Conservation (phyloP, 2,113 vertebrate species). For the Anser brachyrhynchus region DNA sequence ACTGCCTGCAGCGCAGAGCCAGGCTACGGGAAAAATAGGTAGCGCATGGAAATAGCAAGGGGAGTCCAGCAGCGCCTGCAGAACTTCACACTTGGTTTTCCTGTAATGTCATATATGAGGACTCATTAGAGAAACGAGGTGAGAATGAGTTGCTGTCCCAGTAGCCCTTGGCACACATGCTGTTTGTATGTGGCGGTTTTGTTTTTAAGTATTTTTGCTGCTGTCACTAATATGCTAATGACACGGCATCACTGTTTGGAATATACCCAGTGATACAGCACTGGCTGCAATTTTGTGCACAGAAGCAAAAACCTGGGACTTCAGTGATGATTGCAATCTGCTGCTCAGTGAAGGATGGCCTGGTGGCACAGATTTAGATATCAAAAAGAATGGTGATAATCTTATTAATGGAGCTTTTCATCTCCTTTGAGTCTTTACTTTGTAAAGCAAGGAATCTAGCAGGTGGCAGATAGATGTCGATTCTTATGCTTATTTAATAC, state of each 20-base stretch:
- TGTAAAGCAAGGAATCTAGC: slow-evolving; percentile 22
- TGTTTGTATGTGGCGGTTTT: slow-evolving; percentile 35
- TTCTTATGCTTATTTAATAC: neutral
- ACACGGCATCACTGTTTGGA: slow-evolving; percentile 44
- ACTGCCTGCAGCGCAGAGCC: neutral
- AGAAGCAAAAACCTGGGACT: slow-evolving; percentile 57
- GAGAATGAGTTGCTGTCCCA: neutral
- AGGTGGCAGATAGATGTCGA: slow-evolving; percentile 33
- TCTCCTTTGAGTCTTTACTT: slow-evolving; percentile 49
- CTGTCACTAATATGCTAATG: slow-evolving; percentile 48
- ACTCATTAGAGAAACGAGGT: neutral
- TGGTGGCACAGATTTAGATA: slow-evolving; percentile 63
- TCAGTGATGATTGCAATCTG: slow-evolving; percentile 37
- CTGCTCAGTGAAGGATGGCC: slow-evolving; percentile 65
- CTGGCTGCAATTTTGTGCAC: slow-evolving; percentile 57
- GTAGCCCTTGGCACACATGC: neutral
- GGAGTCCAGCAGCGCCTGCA: neutral
- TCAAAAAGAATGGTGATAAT: slow-evolving; percentile 47
- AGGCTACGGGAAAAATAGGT: neutral
- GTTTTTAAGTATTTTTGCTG: slow-evolving; percentile 8
- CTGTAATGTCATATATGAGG: neutral
- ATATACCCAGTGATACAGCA: slow-evolving; percentile 44
- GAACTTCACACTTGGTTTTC: neutral
- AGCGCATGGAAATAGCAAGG: neutral
- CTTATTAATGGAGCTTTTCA: slow-evolving; percentile 66